phyloP scores from a whole-genome alignment of 2,113 vertebrate species.

The Corythornis madagascariensis region DNA sequence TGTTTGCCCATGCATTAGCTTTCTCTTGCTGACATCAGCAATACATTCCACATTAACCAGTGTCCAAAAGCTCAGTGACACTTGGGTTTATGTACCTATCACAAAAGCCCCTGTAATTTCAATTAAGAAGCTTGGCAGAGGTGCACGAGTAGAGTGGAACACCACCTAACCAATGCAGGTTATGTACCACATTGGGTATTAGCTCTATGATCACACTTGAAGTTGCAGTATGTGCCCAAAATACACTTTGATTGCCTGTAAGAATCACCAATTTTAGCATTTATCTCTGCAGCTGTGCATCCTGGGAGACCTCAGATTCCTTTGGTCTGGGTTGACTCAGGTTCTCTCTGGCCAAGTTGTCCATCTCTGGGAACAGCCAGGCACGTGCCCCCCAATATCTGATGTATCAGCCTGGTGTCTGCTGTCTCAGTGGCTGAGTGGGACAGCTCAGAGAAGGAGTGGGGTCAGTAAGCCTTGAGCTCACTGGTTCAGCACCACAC shows the following conservation, averaged over 20 bases:
- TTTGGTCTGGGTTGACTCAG: not conserved
- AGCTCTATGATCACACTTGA: not conserved
- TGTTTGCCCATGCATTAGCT: not conserved
- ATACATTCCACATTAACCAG: not conserved
- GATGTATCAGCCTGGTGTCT: rapidly evolving
- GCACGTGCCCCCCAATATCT: rapidly evolving
- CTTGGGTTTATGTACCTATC: not conserved
- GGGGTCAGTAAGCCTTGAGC: not conserved
- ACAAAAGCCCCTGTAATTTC: not conserved
- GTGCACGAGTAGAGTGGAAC: not conserved
- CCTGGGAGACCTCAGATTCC: not conserved
- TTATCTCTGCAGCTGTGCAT: not conserved
- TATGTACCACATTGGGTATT: not conserved
- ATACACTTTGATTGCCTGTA: not conserved
- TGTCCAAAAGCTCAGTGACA: not conserved
- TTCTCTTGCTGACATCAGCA: not conserved
- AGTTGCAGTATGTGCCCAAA: not conserved
- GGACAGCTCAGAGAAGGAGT: not conserved
- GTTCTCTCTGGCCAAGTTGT: not conserved
- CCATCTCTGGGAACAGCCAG: not conserved
- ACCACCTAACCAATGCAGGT: not conserved
- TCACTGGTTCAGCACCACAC: not conserved
- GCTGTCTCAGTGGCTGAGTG: not conserved
- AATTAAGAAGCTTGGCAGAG: not conserved
- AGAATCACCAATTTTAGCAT: not conserved